Evolutionary conservation across 2,797 vertebrate species (phyloP).

Genomic region (Falco berigora): DNA sequence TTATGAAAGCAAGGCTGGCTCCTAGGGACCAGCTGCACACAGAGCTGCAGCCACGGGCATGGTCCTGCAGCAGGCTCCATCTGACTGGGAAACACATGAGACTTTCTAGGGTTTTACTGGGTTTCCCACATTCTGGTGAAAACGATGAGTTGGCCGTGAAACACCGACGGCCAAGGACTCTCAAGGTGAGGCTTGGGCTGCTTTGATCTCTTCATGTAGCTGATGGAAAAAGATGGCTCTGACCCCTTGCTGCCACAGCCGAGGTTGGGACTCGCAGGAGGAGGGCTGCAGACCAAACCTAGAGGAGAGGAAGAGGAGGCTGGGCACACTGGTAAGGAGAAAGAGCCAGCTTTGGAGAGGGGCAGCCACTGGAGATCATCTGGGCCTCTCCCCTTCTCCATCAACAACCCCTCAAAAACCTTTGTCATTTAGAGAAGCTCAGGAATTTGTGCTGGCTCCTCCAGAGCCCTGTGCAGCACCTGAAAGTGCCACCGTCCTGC

Average conservation of each 20-base stretch:
- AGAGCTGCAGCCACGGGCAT: too few species aligned
- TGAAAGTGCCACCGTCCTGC: background rate
- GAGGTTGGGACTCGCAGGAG: background rate
- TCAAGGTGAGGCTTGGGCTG: background rate
- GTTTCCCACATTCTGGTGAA: too few species aligned
- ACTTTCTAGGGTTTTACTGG: too few species aligned
- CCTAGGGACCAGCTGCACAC: background rate
- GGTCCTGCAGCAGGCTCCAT: too few species aligned
- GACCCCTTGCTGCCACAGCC: accelerated
- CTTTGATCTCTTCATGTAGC: background rate
- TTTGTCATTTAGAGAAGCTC: background rate
- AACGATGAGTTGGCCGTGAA: background rate
- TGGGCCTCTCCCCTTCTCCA: background rate
- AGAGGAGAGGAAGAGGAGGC: background rate
- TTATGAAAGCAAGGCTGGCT: background rate
- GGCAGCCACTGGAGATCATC: background rate
- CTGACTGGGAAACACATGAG: too few species aligned
- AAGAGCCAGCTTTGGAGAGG: background rate
- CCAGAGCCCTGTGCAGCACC: background rate
- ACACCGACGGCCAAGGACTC: background rate
- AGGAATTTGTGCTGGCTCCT: background rate
- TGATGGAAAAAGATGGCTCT: background rate
- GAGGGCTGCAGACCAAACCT: background rate
- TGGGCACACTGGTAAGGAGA: background rate
- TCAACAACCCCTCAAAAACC: background rate